phyloP scores from a whole-genome alignment of 1,140 invertebrate species.

The Rhagoletis pomonella region DNA sequence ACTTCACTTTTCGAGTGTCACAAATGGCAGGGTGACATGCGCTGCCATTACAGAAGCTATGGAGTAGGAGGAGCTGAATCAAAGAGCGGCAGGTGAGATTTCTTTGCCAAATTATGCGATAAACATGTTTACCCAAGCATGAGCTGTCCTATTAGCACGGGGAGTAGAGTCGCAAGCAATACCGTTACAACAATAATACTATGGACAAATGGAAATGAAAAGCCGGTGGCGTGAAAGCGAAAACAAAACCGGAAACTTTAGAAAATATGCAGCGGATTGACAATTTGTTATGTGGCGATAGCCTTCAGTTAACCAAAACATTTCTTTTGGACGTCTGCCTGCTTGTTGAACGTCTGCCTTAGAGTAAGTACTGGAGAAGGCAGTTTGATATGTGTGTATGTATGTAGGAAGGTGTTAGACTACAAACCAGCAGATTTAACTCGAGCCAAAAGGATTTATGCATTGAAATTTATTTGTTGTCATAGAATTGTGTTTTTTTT shows the following conservation, averaged over 20 bases:
- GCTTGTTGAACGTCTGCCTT: neutral
- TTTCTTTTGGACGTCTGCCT: neutral
- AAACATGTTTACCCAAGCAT: constrained; percentile 40
- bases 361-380: neutral
- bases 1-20: neutral
- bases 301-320: neutral
- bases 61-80: too few species aligned
- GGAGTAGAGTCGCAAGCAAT: neutral
- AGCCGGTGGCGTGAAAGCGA: neutral
- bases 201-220: neutral
- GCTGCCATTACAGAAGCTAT: neutral
- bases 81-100: neutral
- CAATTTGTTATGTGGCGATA: neutral
- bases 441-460: neutral
- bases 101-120: constrained; percentile 37
- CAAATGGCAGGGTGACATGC: neutral
- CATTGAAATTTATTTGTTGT: neutral
- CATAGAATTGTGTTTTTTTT: neutral
- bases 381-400: neutral
- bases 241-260: constrained; percentile 22
- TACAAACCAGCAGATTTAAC: neutral
- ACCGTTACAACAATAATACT: neutral
- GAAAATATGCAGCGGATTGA: constrained; percentile 40
- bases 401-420: neutral
- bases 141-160: neutral